Evolutionary conservation across 2,797 vertebrate genomes (phyloP).

Genomic region (Onychomys arenicola): DNA sequence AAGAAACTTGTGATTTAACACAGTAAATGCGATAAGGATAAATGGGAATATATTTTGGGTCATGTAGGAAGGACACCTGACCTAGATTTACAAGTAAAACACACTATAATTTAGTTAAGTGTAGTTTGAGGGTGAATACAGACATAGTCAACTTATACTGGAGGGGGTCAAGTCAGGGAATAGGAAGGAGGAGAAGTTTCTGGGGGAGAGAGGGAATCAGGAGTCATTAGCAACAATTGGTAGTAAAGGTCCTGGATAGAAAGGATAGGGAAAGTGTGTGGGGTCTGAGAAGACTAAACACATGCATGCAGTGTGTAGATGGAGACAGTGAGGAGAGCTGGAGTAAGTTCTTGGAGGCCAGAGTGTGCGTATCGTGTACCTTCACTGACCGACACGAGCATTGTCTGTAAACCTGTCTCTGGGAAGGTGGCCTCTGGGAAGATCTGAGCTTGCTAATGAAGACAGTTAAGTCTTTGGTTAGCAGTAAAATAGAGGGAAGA

Average conservation of each 20-base stretch:
- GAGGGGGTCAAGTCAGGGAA: background rate
- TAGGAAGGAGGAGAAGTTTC: conserved; percentile 11
- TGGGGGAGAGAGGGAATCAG: background rate
- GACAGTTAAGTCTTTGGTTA: conserved; percentile 1
- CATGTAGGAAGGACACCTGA: background rate
- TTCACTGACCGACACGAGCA: background rate
- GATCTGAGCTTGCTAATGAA: background rate
- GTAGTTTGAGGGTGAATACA: background rate
- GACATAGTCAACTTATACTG: background rate
- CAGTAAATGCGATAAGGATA: background rate
- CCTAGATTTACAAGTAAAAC: background rate
- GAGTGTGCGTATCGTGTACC: background rate
- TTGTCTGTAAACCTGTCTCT: background rate
- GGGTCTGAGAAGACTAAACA: background rate
- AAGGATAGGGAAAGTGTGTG: background rate
- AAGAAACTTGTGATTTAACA: conserved; percentile 38
- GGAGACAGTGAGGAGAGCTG: background rate
- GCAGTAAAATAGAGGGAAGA: background rate
- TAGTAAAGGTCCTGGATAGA: background rate
- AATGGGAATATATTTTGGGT: conserved; percentile 7
- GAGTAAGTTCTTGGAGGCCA: background rate
- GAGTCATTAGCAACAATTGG: background rate
- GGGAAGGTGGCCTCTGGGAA: background rate
- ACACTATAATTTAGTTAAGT: background rate
- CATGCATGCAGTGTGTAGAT: background rate